Evolutionary conservation across 2,888 invertebrate species (phyloP).

Genomic region (Nemurella pictetii): DNA sequence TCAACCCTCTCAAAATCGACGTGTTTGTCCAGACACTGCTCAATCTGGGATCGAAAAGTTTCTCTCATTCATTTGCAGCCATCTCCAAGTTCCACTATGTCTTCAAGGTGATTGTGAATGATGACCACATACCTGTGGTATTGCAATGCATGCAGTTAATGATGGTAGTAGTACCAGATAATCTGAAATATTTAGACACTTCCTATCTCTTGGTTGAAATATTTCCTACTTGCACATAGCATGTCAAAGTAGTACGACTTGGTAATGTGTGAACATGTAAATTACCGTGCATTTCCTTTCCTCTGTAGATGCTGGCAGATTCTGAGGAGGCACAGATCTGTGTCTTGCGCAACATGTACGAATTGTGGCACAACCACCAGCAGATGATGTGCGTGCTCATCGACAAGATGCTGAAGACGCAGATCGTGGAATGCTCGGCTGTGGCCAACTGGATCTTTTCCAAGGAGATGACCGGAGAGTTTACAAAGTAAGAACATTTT

Average conservation of each 20-base stretch:
- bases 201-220: not conserved
- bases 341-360: constrained; percentile 87
- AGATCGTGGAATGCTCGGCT: constrained; percentile 94
- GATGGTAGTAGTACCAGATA: not conserved
- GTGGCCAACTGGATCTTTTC: constrained; percentile 99
- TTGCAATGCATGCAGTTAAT: not conserved
- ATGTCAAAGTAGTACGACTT: not conserved
- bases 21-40: constrained; percentile 95
- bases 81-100: constrained; percentile 94
- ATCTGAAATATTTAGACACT: not conserved
- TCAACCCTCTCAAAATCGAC: constrained; percentile 93
- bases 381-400: constrained; percentile 97
- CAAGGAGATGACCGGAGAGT: constrained; percentile 87
- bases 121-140: not conserved
- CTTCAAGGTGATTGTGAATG: constrained; percentile 67
- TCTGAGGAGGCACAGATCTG: constrained; percentile 95
- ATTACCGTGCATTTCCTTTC: not conserved
- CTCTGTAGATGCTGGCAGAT: constrained; percentile 81
- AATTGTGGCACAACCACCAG: constrained; percentile 93
- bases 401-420: constrained; percentile 96
- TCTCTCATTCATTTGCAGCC: constrained; percentile 98
- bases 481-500: constrained; percentile 66
- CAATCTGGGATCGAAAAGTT: constrained; percentile 93
- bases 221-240: not conserved
- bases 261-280: not conserved